Evolutionary conservation across 2,797 vertebrate genomes (phyloP), one percentile per base, ranked within the genome.

Genomic region (Smutsia temminckii): DNA sequence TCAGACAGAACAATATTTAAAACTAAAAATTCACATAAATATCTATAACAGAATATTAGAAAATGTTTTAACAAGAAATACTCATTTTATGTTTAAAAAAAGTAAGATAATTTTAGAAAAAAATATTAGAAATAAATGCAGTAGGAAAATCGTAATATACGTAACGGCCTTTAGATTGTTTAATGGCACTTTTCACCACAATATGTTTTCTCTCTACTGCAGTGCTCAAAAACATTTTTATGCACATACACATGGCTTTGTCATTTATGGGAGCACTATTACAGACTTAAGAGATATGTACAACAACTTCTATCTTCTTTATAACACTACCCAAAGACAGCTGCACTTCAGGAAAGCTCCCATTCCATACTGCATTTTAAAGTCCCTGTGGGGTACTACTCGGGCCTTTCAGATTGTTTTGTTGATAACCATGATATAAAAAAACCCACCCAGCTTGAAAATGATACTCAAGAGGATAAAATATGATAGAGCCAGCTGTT

Each of bases 51-150:
- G 55, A 86, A 84, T n/a, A 66, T 59, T 40, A 83, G 75, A 74
- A 83, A 85, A 80, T 63, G 51, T 51, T 96, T 90, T 77, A 80
- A 53, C 9, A 68, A 80, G 64, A 79, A 87, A 81, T 34, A 68
- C 84, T 74, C 42, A 25, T 46, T 89, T 89, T 34, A 37, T 79
- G 64, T 75, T 77, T 81, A 69, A 86, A 93, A 46, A 25, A 40
- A 40, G 40, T 61, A 40, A 74, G 59, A 40, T 68, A 46, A 69
- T 74, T 72, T 74, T 72, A 12, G 14, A 0, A 13, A 81, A 66
- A 57, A 40, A 23, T 40, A 59, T 57, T 78, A 59, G 59, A 80
- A 93, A 69, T 81, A 86, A 89, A 68, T 57, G 40, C 27, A 51
- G 8, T 42, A 81, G 75, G 37, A 80, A 14, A 80, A 3, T 80